Conservation (phyloP, 2,113 vertebrate species). For the Lasiurus borealis region DNA sequence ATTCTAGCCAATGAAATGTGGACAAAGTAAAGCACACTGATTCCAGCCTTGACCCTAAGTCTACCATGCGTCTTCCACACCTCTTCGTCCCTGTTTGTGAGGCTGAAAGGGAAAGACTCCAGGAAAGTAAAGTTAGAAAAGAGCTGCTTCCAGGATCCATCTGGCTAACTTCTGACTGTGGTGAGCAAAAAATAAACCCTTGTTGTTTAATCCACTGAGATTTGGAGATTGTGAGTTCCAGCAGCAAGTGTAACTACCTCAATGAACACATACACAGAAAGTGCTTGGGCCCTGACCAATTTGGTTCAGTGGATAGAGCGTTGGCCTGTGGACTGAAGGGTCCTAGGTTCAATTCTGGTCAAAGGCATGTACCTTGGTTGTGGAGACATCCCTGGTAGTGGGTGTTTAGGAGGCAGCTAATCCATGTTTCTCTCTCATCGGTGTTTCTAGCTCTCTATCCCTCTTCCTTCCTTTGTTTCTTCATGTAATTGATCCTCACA, state of each 20-base stretch:
- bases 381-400: too few relatives aligned
- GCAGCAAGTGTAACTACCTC: conserved; percentile 39
- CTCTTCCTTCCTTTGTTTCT: not conserved
- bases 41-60: not conserved
- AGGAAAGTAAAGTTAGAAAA: conserved; percentile 28
- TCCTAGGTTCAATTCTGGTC: too few relatives aligned
- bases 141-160: not conserved
- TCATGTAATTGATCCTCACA: not conserved
- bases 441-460: too few relatives aligned
- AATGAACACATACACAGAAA: not conserved
- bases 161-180: not conserved
- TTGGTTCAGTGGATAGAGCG: too few relatives aligned
- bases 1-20: not conserved
- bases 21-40: not conserved
- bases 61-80: not conserved
- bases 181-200: not conserved
- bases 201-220: not conserved
- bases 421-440: too few relatives aligned
- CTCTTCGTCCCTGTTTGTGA: not conserved
- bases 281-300: too few relatives aligned
- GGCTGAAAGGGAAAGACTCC: not conserved
- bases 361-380: too few relatives aligned
- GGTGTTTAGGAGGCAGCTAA: too few relatives aligned
- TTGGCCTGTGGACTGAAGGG: too few relatives aligned
- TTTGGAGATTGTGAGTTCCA: not conserved